These are phyloP conservation scores for Pemphigus obesinymphae DNA, from an alignment of 1,140 invertebrate genomes.

Conservation along the genomic window DNA sequence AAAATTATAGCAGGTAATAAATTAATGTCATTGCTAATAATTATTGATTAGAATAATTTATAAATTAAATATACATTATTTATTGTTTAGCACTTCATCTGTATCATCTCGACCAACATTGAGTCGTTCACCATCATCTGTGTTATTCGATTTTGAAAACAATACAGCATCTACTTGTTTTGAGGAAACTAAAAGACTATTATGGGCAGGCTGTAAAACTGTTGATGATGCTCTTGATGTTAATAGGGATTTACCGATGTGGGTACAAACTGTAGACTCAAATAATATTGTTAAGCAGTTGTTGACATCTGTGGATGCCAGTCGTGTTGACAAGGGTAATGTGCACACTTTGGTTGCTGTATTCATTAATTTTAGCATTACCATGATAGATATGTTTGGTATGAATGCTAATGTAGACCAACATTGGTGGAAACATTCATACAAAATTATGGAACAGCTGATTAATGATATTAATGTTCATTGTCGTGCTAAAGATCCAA, in stretches of 20 bases:
- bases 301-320: conserved; percentile 1
- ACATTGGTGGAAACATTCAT: conserved; percentile 24
- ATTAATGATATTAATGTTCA: conserved; percentile 22
- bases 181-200: conserved; percentile 27
- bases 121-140: conserved; percentile 24
- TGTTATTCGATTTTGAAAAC: conserved; percentile 20
- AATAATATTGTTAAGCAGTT: conserved; percentile 39
- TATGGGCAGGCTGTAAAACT: conserved; percentile 23
- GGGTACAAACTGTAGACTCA: conserved; percentile 35
- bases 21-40: not conserved
- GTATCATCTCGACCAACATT: conserved; percentile 2
- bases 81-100: conserved; percentile 14
- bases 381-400: conserved; percentile 36
- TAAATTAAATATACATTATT: not conserved
- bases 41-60: not conserved
- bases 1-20: conserved; percentile 27
- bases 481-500: conserved; percentile 22
- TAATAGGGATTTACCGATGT: conserved; percentile 26
- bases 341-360: conserved; percentile 25
- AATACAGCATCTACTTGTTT: not conserved
- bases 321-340: conserved; percentile 5
- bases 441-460: conserved; percentile 33
- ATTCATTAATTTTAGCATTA: conserved; percentile 32
- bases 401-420: conserved; percentile 15
- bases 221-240: conserved; percentile 30